A percentile compares a stretch with the other conserved stretches of the same genome.
Conservation (phyloP, 2,888 invertebrate species). For the Cryptophagus acutangulus region DNA sequence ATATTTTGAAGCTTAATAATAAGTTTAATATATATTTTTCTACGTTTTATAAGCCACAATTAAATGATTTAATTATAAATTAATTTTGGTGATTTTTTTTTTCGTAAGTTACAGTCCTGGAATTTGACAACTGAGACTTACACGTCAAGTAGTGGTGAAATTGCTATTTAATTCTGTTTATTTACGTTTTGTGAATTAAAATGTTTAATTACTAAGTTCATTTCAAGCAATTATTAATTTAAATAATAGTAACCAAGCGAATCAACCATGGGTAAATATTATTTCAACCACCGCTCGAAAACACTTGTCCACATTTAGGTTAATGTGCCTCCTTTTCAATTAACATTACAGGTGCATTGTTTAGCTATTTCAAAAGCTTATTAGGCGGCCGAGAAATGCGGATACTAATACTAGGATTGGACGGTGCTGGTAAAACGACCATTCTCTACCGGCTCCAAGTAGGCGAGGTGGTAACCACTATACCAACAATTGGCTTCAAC, state of each 20-base stretch:
- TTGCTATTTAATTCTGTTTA: constrained; percentile 1
- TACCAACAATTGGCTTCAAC: constrained; percentile 98
- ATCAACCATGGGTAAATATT: too few relatives aligned
- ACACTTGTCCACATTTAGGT: too few relatives aligned
- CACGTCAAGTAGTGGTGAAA: constrained; percentile 1
- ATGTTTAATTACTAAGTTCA: too few relatives aligned
- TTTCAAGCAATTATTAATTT: too few relatives aligned
- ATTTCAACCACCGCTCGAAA: too few relatives aligned
- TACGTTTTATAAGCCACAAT: too few relatives aligned
- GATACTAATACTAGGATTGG: constrained; percentile 94
- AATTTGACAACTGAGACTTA: neutral
- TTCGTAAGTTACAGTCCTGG: neutral
- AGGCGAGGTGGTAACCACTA: constrained; percentile 97
- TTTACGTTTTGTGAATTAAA: neutral
- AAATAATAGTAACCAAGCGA: too few relatives aligned
- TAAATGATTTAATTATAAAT: neutral
- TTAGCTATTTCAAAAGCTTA: constrained; percentile 94
- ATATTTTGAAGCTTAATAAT: too few relatives aligned
- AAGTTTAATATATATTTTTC: too few relatives aligned
- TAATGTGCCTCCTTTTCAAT: too few relatives aligned
- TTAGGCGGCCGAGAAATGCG: constrained; percentile 97
- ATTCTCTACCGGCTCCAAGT: constrained; percentile 97
- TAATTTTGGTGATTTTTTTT: too few relatives aligned
- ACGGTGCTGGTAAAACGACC: constrained; percentile 99
- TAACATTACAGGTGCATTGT: constrained; percentile 94